These are phyloP conservation scores for Achatina immaculata DNA, from an alignment of 1,140 invertebrate species.

Conservation along the genomic window DNA sequence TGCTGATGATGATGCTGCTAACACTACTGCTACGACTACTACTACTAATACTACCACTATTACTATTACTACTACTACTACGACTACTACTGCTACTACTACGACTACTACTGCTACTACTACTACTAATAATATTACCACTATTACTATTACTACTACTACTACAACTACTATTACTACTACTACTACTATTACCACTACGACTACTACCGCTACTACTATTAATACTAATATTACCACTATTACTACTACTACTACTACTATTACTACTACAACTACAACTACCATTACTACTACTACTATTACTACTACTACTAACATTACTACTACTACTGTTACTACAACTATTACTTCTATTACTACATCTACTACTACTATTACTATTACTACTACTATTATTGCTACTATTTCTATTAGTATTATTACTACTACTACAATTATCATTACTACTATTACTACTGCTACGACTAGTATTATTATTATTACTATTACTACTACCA, in stretches of 20 bases:
- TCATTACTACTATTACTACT: slow-evolving; percentile 25
- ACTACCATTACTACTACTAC: neutral
- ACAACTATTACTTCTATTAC: neutral
- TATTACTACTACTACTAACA: neutral
- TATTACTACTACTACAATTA: slow-evolving; percentile 24
- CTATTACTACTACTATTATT: neutral
- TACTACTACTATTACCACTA: neutral
- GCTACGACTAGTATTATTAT: slow-evolving; percentile 6
- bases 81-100: neutral
- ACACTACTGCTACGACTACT: too few species aligned
- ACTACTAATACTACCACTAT: neutral
- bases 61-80: slow-evolving; percentile 1
- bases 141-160: neutral
- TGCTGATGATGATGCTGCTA: too few species aligned
- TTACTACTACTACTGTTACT: neutral
- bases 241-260: neutral
- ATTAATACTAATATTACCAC: neutral
- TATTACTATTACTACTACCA: neutral
- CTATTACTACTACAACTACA: neutral
- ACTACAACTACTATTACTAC: neutral
- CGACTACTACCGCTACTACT: neutral
- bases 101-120: neutral
- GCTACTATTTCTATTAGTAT: neutral
- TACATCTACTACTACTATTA: neutral
- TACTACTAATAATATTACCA: neutral